Conservation (phyloP, 2,888 invertebrate genomes). For the Acanthosepion esculentum region DNA sequence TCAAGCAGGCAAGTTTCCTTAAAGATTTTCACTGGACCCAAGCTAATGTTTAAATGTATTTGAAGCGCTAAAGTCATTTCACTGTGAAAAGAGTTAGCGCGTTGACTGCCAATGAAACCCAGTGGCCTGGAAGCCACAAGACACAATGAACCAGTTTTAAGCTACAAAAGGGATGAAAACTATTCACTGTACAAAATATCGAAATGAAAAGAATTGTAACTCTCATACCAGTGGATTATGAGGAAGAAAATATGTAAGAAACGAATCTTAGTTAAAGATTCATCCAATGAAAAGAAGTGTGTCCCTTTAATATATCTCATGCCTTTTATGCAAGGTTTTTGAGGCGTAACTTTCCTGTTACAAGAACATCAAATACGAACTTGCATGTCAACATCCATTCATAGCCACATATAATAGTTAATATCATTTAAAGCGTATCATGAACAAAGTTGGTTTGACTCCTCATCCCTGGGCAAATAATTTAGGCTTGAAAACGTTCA, state of each 20-base stretch:
- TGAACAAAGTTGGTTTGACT: not conserved
- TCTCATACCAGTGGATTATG: not conserved
- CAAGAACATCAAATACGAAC: not conserved
- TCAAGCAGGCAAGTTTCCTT: not conserved
- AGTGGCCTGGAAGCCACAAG: not conserved
- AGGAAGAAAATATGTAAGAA: not conserved
- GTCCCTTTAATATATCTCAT: not conserved
- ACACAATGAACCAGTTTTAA: not conserved
- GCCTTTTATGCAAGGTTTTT: not conserved
- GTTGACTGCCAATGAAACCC: not conserved
- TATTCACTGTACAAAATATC: not conserved
- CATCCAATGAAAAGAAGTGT: not conserved
- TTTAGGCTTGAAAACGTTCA: no score
- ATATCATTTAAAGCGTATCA: not conserved
- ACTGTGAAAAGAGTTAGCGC: not conserved
- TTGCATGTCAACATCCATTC: not conserved
- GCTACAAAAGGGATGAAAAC: not conserved
- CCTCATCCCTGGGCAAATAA: no score
- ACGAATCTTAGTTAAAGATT: not conserved
- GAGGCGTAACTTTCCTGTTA: not conserved
- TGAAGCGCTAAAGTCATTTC: not conserved
- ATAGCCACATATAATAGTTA: not conserved
- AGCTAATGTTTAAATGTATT: not conserved
- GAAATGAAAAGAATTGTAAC: no score
- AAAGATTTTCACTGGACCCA: not conserved